Conservation (phyloP, 2,113 vertebrate genomes). For the Pachypanchax playfairii region DNA sequence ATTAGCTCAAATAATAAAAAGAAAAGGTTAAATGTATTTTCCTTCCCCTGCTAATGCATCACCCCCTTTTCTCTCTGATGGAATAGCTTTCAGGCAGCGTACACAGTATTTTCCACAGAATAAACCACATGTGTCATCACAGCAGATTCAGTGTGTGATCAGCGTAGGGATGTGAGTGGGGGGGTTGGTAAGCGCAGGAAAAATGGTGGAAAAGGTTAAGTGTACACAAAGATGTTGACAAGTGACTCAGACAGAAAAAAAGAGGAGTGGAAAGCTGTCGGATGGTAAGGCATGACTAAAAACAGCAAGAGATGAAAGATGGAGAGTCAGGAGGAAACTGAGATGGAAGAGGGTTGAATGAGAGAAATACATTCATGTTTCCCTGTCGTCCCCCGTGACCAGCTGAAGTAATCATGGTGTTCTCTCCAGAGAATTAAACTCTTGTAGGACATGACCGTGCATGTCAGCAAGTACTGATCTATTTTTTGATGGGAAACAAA, state of each 20-base stretch:
- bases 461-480: slow-evolving; percentile 57
- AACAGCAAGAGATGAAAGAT: slow-evolving; percentile 17
- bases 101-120: slow-evolving; percentile 53
- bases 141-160: slow-evolving; percentile 59
- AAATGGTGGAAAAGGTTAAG: slow-evolving; percentile 70
- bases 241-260: slow-evolving; percentile 72
- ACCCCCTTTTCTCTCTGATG: slow-evolving; percentile 14
- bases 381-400: background rate
- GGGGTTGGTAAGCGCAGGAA: slow-evolving; percentile 45
- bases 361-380: slow-evolving; percentile 12
- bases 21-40: slow-evolving; percentile 27
- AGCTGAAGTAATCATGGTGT: slow-evolving; percentile 43
- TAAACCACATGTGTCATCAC: slow-evolving; percentile 67
- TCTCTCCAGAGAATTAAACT: slow-evolving; percentile 46
- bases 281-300: slow-evolving; percentile 48
- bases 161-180: slow-evolving; percentile 44
- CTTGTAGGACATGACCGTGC: slow-evolving; percentile 52
- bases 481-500: slow-evolving; percentile 32
- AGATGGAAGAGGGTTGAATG: slow-evolving; percentile 24
- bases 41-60: slow-evolving; percentile 18
- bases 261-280: slow-evolving; percentile 53
- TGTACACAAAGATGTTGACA: slow-evolving; percentile 76
- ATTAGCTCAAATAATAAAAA: slow-evolving; percentile 56
- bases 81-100: slow-evolving; percentile 29
- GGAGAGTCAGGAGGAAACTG: slow-evolving; percentile 18